Evolutionary conservation across 2,888 invertebrate genomes (phyloP).

Genomic region (Xanthostigma xanthostigma): DNA sequence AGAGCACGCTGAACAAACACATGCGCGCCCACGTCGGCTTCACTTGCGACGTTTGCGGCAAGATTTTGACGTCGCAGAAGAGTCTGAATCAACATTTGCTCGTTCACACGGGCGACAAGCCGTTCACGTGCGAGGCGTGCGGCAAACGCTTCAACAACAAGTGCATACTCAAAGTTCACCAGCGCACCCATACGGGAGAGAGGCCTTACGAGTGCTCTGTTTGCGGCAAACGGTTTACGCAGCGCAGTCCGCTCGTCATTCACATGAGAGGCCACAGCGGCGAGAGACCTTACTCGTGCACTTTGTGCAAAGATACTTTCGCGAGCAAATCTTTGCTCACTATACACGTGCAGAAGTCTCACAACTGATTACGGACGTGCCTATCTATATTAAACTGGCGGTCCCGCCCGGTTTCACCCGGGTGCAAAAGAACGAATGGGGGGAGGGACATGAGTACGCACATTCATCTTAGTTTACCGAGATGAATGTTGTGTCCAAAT

Average conservation of each 20-base stretch:
- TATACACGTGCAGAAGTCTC: constrained; percentile 8
- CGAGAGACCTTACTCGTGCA: constrained; percentile 33
- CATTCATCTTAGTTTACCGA: too few species aligned
- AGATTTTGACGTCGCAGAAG: constrained; percentile 29
- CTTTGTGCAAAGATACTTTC: constrained; percentile 29
- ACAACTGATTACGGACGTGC: neutral
- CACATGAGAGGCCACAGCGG: constrained; percentile 20
- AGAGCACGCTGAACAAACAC: constrained; percentile 23
- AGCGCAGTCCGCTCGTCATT: constrained; percentile 31
- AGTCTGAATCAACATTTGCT: constrained; percentile 30
- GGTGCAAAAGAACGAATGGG: too few species aligned
- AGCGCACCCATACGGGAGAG: constrained; percentile 32
- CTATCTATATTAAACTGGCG: too few species aligned
- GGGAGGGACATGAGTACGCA: too few species aligned
- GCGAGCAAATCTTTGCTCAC: constrained; percentile 16
- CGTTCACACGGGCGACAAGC: constrained; percentile 32
- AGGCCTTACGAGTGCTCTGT: constrained; percentile 33
- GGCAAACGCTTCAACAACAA: constrained; percentile 32
- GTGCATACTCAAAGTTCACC: constrained; percentile 29
- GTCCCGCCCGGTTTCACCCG: too few species aligned
- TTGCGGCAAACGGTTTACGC: constrained; percentile 32
- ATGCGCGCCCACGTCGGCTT: constrained; percentile 27
- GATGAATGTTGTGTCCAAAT: too few species aligned
- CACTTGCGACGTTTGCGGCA: constrained; percentile 31
- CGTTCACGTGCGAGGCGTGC: constrained; percentile 30